Percentiles rank a stretch among this genome's conserved stretches.
Evolutionary conservation across 2,113 vertebrate genomes (phyloP).

Genomic region (Callaeas wilsoni): DNA sequence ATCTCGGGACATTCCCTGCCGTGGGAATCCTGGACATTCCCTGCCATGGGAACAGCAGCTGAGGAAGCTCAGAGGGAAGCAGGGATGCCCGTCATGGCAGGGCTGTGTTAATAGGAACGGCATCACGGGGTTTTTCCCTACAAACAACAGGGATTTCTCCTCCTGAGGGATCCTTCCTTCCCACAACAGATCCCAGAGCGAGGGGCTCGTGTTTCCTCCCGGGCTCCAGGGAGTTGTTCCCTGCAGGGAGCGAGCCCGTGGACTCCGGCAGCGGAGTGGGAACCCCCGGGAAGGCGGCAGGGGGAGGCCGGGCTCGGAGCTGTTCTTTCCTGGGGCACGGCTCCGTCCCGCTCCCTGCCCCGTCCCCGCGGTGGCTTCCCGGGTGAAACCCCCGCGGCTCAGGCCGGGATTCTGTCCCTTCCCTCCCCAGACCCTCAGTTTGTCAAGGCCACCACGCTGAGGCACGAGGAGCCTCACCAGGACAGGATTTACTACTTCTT

Average conservation of each 20-base stretch:
- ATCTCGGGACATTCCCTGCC: neutral
- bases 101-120: neutral
- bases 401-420: neutral
- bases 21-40: rapidly evolving
- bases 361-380: neutral
- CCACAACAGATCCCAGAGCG: rapidly evolving
- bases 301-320: rapidly evolving
- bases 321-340: neutral
- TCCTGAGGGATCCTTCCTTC: neutral
- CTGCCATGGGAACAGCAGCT: neutral
- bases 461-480: slow-evolving; percentile 71
- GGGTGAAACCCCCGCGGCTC: rapidly evolving
- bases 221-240: neutral
- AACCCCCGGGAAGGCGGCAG: neutral
- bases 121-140: neutral
- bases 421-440: slow-evolving; percentile 82
- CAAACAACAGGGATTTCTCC: neutral
- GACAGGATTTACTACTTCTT: slow-evolving; percentile 93
- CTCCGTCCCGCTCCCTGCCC: rapidly evolving
- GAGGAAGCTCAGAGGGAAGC: neutral
- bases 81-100: neutral
- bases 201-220: neutral
- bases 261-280: neutral
- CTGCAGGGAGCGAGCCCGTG: rapidly evolving
- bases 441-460: slow-evolving; percentile 78